Base-by-base conservation (phyloP, 1,140 invertebrate species). In the Calosoma granatense region DNA sequence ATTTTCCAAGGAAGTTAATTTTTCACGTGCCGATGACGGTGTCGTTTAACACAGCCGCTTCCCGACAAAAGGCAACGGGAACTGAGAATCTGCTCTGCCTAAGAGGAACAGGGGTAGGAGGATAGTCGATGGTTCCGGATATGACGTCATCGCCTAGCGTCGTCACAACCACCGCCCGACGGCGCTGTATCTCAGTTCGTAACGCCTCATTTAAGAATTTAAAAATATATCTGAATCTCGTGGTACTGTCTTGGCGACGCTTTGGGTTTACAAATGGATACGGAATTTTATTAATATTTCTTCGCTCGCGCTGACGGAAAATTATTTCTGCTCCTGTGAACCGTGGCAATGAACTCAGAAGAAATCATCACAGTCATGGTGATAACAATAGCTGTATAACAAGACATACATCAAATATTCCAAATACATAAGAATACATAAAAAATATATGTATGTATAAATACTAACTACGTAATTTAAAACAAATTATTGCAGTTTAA, bases 231-330 rank as follows among this genome's bases (percentile, higher is more conserved):
- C 41, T 47, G 41, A 47, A 47, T 47, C 41, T 47, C 41, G 41
- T 17, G 41, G 41, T 47, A 47, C 41, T 47, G 41, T 47, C 41
- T 47, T 47, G 41, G 41, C 41, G 17, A 47, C 41, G 41, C 41
- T 6, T 47, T 47, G 41, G 41, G 41, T 47, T 47, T 47, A 47
- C 41, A 47, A 47, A 47, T 47, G 41, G 41, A 47, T 12, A 12
- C 41, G 41, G 41, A 47, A 47, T 47, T 47, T 47, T 47, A 47
- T 47, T 47, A 47, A 47, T 47, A 47, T 47, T 47, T 47, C 41
- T 47, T 47, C 41, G 41, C 6, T 6, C 6, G 41, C 41, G 41
- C 4, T 17, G 41, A 12, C 41, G 6, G 9, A 6, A 4, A 47
- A 17, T 17, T 12, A 47, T 11, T 47, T 47, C 15, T 47, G 26